Conservation (phyloP, 2,888 invertebrate genomes). For the Caradrina clavipalpis region DNA sequence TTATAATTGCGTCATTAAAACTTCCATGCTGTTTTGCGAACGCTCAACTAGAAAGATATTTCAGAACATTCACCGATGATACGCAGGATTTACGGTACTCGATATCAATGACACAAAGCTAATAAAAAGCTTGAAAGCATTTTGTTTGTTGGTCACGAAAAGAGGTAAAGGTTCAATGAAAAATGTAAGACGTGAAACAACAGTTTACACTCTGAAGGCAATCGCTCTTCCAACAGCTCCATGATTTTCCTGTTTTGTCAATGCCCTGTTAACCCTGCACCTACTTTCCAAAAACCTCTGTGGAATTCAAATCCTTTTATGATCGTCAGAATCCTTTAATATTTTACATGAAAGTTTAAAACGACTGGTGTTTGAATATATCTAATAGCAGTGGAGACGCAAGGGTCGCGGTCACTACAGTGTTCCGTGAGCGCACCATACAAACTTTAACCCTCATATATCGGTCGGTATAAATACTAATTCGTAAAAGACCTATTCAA, state of each 20-base stretch:
- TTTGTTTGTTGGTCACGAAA: conserved; percentile 77
- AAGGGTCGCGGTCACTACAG: conserved; percentile 77
- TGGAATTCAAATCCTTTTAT: conserved; percentile 50
- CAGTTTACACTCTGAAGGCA: conserved; percentile 69
- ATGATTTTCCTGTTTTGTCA: conserved; percentile 69
- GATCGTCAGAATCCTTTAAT: conserved; percentile 65
- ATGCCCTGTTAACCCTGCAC: conserved; percentile 57
- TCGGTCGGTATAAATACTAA: conserved; percentile 89
- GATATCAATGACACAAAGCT: conserved; percentile 62
- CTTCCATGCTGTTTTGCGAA: conserved; percentile 75
- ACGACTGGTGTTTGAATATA: conserved; percentile 75
- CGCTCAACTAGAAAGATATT: conserved; percentile 67
- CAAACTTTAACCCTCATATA: conserved; percentile 80
- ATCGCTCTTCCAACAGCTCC: conserved; percentile 50
- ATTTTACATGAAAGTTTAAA: conserved; percentile 71
- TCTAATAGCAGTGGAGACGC: conserved; percentile 72
- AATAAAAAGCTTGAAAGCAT: conserved; percentile 64
- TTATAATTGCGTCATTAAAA: conserved; percentile 82
- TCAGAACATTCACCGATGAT: conserved; percentile 62
- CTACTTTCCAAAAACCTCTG: conserved; percentile 38
- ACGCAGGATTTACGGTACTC: conserved; percentile 51
- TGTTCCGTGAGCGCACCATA: conserved; percentile 78
- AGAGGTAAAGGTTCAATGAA: conserved; percentile 74
- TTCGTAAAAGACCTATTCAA: conserved; percentile 90
- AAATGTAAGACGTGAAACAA: conserved; percentile 60